phyloP scores from a whole-genome alignment of 2,113 vertebrate genomes.

The Haliaeetus leucogaster region DNA sequence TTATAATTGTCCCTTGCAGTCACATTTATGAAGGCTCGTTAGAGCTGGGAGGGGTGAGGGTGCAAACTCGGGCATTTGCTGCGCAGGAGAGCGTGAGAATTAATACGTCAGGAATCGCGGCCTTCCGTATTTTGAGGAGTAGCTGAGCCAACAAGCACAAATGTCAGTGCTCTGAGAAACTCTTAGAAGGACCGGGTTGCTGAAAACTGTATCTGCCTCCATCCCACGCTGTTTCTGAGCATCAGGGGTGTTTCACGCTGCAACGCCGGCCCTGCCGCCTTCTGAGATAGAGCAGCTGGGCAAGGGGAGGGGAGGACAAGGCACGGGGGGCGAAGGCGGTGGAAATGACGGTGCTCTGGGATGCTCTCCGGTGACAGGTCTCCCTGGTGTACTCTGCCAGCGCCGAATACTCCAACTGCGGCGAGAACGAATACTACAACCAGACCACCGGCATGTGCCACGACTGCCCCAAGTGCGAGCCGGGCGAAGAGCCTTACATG shows the following conservation, averaged over 20 bases:
- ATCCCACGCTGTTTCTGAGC: background rate
- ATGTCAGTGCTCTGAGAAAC: background rate
- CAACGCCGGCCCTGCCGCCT: background rate
- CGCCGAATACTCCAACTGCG: slow-evolving; percentile 90
- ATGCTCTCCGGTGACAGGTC: slow-evolving; percentile 72
- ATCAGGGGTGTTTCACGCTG: background rate
- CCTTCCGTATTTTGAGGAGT: background rate
- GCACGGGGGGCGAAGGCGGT: rapidly evolving
- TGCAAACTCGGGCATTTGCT: background rate
- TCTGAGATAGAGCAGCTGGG: background rate
- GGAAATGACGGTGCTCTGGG: background rate
- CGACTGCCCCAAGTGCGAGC: slow-evolving; percentile 90
- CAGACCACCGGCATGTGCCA: slow-evolving; percentile 92
- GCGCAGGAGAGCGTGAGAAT: background rate
- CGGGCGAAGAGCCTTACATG: slow-evolving; percentile 93
- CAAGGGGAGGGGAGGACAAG: background rate
- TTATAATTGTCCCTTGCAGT: background rate
- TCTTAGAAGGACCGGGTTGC: background rate
- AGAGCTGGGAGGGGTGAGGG: background rate
- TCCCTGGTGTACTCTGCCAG: slow-evolving; percentile 80
- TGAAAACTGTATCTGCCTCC: background rate
- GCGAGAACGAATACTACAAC: slow-evolving; percentile 96
- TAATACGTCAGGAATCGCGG: background rate
- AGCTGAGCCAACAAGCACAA: background rate
- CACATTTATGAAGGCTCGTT: background rate